Conservation (phyloP, 2,888 invertebrate species). For the Acrocyrtus sp. region DNA sequence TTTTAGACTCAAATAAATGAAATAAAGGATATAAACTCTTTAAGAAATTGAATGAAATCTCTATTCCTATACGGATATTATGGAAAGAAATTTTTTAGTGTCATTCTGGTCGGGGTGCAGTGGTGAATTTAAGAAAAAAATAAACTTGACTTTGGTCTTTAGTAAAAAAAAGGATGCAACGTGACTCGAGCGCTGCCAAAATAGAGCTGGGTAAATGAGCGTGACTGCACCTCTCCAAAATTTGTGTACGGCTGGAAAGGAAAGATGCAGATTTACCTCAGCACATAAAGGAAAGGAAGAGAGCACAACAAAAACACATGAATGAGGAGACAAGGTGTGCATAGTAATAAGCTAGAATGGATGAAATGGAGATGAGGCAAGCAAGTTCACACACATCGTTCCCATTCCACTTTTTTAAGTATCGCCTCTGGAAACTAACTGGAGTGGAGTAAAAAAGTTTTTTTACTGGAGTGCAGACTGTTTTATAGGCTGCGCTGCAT, state of each 20-base stretch:
- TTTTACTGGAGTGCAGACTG: no score
- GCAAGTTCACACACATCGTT: no score
- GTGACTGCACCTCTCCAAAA: neutral
- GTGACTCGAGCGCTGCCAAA: conserved; percentile 15
- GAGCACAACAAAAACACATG: neutral
- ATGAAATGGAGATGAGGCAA: no score
- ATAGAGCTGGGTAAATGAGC: neutral
- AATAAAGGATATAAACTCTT: neutral
- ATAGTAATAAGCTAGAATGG: conserved; percentile 34
- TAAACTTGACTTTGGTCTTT: conserved; percentile 18
- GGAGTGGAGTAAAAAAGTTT: no score
- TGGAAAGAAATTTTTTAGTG: no score
- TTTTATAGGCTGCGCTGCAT: neutral
- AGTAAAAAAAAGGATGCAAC: conserved; percentile 15
- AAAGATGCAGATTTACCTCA: no score
- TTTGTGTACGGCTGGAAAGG: no score
- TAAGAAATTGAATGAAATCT: neutral
- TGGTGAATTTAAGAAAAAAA: neutral
- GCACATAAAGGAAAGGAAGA: neutral
- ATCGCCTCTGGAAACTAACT: neutral
- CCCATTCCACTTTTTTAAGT: neutral
- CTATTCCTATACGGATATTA: neutral
- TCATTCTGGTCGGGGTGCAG: no score
- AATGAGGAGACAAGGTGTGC: conserved; percentile 39
- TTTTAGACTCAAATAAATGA: conserved; percentile 8